phyloP scores from a whole-genome alignment of 2,797 vertebrate species.

The Danio choprae region DNA sequence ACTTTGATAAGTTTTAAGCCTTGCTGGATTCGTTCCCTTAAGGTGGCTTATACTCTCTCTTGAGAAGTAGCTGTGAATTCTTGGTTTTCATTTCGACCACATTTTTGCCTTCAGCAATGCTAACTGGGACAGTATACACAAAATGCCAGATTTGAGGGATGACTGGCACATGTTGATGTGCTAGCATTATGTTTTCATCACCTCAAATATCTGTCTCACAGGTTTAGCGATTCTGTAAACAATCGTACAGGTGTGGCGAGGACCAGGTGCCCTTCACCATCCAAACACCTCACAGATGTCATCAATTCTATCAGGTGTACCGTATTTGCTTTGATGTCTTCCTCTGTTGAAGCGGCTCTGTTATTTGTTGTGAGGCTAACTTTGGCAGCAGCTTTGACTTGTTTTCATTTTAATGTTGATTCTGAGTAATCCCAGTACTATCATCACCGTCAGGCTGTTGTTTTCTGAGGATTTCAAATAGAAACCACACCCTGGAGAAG shows the following conservation, averaged over 20 bases:
- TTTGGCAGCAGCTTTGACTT: slow-evolving; percentile 39
- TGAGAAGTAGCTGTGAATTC: slow-evolving; percentile 43
- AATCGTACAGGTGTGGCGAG: slow-evolving; percentile 57
- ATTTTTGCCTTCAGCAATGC: slow-evolving; percentile 39
- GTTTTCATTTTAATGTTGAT: slow-evolving; percentile 30
- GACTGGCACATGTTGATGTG: slow-evolving; percentile 53
- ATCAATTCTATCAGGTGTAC: slow-evolving; percentile 42
- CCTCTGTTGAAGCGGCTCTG: slow-evolving; percentile 14
- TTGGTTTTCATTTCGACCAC: slow-evolving; percentile 40
- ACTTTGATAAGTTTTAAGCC: slow-evolving; percentile 49
- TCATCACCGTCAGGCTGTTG: slow-evolving; percentile 14
- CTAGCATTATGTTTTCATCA: slow-evolving; percentile 56
- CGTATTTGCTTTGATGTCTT: slow-evolving; percentile 36
- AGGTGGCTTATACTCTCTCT: slow-evolving; percentile 48
- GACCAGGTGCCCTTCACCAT: slow-evolving; percentile 50
- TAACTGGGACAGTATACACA: slow-evolving; percentile 21
- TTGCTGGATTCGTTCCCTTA: slow-evolving; percentile 43
- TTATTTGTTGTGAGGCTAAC: slow-evolving; percentile 28
- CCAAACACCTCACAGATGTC: slow-evolving; percentile 42
- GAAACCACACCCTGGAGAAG: not conserved
- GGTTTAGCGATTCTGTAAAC: slow-evolving; percentile 53
- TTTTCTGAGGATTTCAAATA: slow-evolving; percentile 13
- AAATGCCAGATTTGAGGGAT: slow-evolving; percentile 53
- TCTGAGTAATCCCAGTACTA: slow-evolving; percentile 22
- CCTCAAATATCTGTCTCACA: slow-evolving; percentile 38